phyloP scores from a whole-genome alignment of 35 echinoderm and acorn worm genomes.

The Lytechinus pictus region DNA sequence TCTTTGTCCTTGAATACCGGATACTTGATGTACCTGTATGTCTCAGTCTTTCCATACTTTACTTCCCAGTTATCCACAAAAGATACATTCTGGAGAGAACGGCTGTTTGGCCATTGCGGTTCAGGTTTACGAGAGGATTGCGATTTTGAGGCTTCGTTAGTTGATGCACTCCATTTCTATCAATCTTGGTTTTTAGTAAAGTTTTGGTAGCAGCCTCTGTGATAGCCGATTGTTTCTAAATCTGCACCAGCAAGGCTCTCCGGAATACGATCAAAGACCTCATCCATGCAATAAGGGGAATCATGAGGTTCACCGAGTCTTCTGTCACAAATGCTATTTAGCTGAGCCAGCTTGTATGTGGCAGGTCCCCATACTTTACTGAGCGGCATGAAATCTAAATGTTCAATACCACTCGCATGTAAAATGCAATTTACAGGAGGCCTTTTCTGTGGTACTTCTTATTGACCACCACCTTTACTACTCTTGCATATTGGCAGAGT shows the following conservation, averaged over 20 bases:
- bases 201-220: constrained; percentile 61
- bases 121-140: constrained; percentile 48
- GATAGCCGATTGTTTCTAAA: constrained; percentile 57
- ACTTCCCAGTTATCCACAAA: too few relatives aligned
- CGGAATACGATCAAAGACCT: constrained; percentile 56
- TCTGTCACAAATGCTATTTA: constrained; percentile 12
- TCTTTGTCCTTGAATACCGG: constrained; percentile 49
- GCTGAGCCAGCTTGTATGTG: too few relatives aligned
- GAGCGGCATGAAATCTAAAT: constrained; percentile 22
- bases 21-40: constrained; percentile 47
- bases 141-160: constrained; percentile 57
- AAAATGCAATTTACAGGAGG: constrained; percentile 43
- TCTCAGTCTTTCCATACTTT: not conserved
- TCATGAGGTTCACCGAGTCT: constrained; percentile 39
- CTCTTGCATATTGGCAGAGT: too few relatives aligned
- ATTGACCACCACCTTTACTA: not conserved
- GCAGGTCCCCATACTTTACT: too few relatives aligned
- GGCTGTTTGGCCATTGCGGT: too few relatives aligned
- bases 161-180: constrained; percentile 25
- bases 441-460: not conserved
- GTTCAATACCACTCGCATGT: constrained; percentile 52
- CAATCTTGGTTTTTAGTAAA: constrained; percentile 66
- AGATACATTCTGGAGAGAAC: too few relatives aligned
- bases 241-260: constrained; percentile 57
- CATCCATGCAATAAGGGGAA: constrained; percentile 63